phyloP scores from a whole-genome alignment of 2,113 vertebrate genomes.

The Neodontobutis hainanensis region DNA sequence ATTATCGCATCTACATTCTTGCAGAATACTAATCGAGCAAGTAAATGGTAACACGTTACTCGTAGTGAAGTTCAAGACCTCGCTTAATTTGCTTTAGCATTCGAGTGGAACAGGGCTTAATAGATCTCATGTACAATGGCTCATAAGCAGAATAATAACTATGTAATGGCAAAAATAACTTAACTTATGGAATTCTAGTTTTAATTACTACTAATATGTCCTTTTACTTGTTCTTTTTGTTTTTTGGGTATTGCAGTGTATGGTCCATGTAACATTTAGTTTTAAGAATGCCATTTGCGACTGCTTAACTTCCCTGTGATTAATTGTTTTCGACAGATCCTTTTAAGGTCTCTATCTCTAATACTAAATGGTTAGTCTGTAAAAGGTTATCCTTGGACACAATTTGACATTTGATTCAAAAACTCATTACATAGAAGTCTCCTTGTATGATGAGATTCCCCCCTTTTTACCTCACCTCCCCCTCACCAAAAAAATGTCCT shows the following conservation, averaged over 20 bases:
- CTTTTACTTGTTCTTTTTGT: slow-evolving; percentile 8
- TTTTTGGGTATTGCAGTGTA: not conserved
- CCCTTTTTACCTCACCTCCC: not conserved
- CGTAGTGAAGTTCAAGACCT: slow-evolving; percentile 62
- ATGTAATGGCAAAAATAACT: too few species aligned
- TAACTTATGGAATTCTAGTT: not conserved
- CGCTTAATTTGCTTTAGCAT: slow-evolving; percentile 68
- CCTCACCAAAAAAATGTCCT: slow-evolving; percentile 14
- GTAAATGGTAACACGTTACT: slow-evolving; percentile 68
- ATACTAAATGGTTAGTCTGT: slow-evolving; percentile 46
- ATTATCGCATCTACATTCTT: slow-evolving; percentile 46
- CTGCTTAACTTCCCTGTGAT: slow-evolving; percentile 37
- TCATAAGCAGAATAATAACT: slow-evolving; percentile 44
- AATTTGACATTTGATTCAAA: slow-evolving; percentile 58
- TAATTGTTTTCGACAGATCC: slow-evolving; percentile 50
- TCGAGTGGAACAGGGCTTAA: slow-evolving; percentile 68
- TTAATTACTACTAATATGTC: not conserved
- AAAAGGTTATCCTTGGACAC: slow-evolving; percentile 43
- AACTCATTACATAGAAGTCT: slow-evolving; percentile 40
- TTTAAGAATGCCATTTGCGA: slow-evolving; percentile 24
- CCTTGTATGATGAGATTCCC: slow-evolving; percentile 35
- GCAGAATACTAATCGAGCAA: slow-evolving; percentile 68
- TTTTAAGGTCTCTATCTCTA: slow-evolving; percentile 46
- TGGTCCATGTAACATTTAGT: slow-evolving; percentile 2
- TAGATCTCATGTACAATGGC: slow-evolving; percentile 48